Evolutionary conservation across 2,797 vertebrate genomes (phyloP), one percentile per base, ranked within the genome.

Genomic region (Ceyx erithaca): DNA sequence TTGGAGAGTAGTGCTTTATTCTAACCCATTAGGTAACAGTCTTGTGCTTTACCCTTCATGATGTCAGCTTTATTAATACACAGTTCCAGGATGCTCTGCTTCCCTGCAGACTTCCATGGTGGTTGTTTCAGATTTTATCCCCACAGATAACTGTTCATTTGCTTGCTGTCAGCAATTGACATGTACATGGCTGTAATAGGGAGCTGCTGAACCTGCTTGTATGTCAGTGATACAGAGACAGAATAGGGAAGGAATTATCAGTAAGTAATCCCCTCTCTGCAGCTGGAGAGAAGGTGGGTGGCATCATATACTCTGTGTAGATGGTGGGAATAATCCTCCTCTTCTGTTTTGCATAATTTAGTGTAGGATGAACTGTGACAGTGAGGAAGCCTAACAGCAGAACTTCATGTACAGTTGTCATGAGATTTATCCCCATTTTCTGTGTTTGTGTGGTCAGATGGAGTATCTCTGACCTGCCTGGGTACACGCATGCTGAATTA

Each of bases 361-460:
- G 6, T 5, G 2, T 14, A 11, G 15, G 48, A 31, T 69, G 54
- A 54, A 37, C 20, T 51, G 20, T 86, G 21, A 45, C 41, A 17
- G 33, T 62, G 14, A 23, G 10, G 48, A 76, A 77, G 52, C 20
- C 10, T 45, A 7, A 26, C 37, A 48, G 14, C 58, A 66, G 40
- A 76, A n/a, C 9, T 45, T 17, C 4, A 2, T 30, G 8, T 88
- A 72, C 19, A 31, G 19, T 10, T 73, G 57, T 12, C 52, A 26
- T 43, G 37, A 70, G 57, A 10, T 63, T 58, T 69, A 59, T 4
- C 9, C 46, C 9, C 10, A 15, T 3, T 35, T 89, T 76, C 37
- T 76, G 18, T 28, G 12, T 48, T 67, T 67, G 11, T 51, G 9
- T 0, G 0, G 55, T 41, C 19, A 7, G 43, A 22, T 41, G 26